Conservation (phyloP, 2,888 invertebrate species). For the Sphecodes monilicornis region DNA sequence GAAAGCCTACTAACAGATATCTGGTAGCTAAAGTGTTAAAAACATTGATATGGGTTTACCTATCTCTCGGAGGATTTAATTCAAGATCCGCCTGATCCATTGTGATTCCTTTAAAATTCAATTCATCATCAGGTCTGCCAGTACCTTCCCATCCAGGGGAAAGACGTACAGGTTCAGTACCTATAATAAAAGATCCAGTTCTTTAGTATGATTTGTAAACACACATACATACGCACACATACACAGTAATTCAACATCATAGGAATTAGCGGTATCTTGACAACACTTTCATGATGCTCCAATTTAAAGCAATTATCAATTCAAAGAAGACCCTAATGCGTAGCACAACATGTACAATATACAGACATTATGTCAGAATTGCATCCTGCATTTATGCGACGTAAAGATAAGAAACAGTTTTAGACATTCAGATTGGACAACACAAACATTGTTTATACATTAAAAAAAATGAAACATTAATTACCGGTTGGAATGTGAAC, state of each 20-base stretch:
- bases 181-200: slow-evolving; percentile 74
- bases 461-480: slow-evolving; percentile 54
- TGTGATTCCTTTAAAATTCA: slow-evolving; percentile 91
- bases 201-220: not conserved
- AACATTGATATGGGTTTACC: slow-evolving; percentile 78
- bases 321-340: slow-evolving; percentile 29
- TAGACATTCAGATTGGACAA: not conserved
- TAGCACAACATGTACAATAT: not conserved
- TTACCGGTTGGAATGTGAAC: slow-evolving; percentile 55
- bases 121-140: slow-evolving; percentile 92
- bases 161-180: slow-evolving; percentile 91
- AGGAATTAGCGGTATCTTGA: slow-evolving; percentile 17
- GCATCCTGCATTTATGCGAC: not conserved
- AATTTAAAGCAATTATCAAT: slow-evolving; percentile 69
- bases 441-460: slow-evolving; percentile 9
- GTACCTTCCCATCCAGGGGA: slow-evolving; percentile 96
- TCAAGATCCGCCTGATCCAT: slow-evolving; percentile 90
- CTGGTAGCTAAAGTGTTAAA: not conserved
- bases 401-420: not conserved
- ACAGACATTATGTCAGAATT: slow-evolving; percentile 20
- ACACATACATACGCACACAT: not conserved
- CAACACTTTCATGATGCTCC: slow-evolving; percentile 39
- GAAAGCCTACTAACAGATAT: not conserved
- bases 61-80: slow-evolving; percentile 92
- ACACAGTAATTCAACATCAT: slow-evolving; percentile 20